Percentiles rank a stretch among this genome's conserved stretches.
Evolutionary conservation across 2,888 invertebrate genomes (phyloP).

Genomic region (Rhamnusium bicolor): DNA sequence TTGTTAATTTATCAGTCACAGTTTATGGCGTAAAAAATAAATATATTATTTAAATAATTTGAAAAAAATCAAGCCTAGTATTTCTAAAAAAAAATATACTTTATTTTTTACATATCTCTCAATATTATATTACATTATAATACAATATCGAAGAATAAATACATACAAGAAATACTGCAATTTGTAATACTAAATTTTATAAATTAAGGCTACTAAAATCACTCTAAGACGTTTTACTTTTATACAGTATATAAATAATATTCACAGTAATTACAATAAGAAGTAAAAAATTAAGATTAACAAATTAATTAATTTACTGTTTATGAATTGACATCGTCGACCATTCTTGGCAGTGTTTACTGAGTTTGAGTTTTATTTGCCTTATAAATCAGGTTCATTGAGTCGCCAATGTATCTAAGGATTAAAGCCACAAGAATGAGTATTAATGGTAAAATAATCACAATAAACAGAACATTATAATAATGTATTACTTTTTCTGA

Average conservation of each 20-base stretch:
- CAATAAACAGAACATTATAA: not conserved
- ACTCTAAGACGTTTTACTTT: conserved; percentile 12
- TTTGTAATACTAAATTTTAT: conserved; percentile 35
- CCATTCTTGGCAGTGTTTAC: conserved; percentile 19
- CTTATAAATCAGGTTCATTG: conserved; percentile 1
- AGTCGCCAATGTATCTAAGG: not conserved
- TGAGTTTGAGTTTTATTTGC: not conserved
- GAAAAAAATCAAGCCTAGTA: not conserved
- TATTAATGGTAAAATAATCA: not conserved
- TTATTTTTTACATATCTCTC: conserved; percentile 27
- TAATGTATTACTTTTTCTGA: not conserved
- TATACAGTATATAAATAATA: conserved; percentile 34
- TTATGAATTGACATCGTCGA: no score
- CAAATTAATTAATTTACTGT: not conserved
- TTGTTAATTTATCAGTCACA: no score
- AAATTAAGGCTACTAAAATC: conserved; percentile 26
- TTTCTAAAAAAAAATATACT: conserved; percentile 27
- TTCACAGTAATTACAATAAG: conserved; percentile 34
- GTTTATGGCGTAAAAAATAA: no score
- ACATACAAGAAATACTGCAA: conserved; percentile 34
- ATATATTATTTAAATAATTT: no score
- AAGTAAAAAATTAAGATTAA: not conserved
- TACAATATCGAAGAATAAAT: conserved; percentile 36
- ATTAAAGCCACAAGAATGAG: not conserved
- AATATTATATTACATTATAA: conserved; percentile 30